phyloP scores from a whole-genome alignment of 2,797 vertebrate species.

The Catostomus latipinnis region DNA sequence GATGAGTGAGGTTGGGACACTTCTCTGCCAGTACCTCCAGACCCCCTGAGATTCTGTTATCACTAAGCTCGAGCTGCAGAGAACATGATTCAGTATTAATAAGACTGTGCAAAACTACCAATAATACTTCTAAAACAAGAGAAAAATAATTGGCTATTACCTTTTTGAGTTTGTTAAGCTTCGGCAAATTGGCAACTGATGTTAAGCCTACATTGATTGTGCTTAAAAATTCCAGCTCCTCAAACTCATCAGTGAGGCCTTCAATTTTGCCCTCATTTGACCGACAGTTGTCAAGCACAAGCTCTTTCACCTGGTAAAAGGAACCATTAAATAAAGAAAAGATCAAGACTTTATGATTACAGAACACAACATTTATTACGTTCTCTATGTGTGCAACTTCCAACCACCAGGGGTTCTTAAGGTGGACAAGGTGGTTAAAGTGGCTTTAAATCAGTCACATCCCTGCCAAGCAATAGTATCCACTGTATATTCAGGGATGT shows the following conservation, averaged over 20 bases:
- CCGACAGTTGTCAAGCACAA: conserved; percentile 96
- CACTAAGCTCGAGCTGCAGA: conserved; percentile 93
- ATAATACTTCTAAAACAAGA: not conserved
- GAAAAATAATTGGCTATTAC: conserved; percentile 65
- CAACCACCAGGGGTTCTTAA: conserved; percentile 27
- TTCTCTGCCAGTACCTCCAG: conserved; percentile 97
- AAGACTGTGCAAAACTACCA: not conserved
- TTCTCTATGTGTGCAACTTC: conserved; percentile 34
- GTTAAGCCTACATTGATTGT: conserved; percentile 97
- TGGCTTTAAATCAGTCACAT: conserved; percentile 59
- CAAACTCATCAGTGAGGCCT: conserved; percentile 96
- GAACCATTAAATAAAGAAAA: not conserved
- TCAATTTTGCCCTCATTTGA: conserved; percentile 96
- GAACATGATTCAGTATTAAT: not conserved
- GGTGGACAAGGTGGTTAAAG: conserved; percentile 40
- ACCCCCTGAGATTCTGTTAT: conserved; percentile 99
- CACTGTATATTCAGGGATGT: no score
- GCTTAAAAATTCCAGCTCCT: conserved; percentile 98
- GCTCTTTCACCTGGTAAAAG: conserved; percentile 90
- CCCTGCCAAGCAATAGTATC: no score
- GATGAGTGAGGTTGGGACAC: conserved; percentile 97
- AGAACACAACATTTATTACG: conserved; percentile 18
- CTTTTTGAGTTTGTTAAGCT: conserved; percentile 99
- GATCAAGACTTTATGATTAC: not conserved
- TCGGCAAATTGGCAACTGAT: conserved; percentile 95